Conservation (phyloP, 2,113 vertebrate species). For the Sinocyclocheilus grahami region DNA sequence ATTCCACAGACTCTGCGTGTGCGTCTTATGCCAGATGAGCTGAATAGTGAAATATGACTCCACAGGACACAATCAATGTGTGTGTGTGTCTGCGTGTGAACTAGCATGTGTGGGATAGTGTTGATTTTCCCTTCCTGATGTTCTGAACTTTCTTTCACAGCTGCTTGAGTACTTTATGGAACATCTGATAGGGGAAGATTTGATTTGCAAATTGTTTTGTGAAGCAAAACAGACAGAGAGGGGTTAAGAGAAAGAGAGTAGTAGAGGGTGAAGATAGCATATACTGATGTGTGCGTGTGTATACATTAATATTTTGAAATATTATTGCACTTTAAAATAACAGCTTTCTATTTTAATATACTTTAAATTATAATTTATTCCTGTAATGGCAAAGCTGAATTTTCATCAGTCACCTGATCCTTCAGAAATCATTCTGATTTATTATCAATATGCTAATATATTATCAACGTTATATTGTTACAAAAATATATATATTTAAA, state of each 20-base stretch:
- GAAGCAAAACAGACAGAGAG: slow-evolving; percentile 40
- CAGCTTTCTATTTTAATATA: too few species aligned
- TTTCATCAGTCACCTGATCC: too few species aligned
- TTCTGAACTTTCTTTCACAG: slow-evolving; percentile 35
- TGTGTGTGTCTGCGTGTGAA: background rate
- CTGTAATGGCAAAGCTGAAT: too few species aligned
- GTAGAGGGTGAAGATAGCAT: background rate
- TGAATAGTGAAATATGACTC: slow-evolving; percentile 15
- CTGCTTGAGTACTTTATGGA: slow-evolving; percentile 46
- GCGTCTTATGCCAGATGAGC: background rate
- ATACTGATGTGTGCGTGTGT: background rate
- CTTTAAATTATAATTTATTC: too few species aligned
- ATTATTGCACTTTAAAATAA: too few species aligned
- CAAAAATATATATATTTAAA: too few species aligned
- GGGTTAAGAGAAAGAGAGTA: slow-evolving; percentile 33
- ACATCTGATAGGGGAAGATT: slow-evolving; percentile 62
- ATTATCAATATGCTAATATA: too few species aligned
- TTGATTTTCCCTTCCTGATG: slow-evolving; percentile 39
- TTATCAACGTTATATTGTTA: too few species aligned
- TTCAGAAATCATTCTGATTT: too few species aligned
- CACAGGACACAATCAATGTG: background rate
- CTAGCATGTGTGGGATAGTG: slow-evolving; percentile 31
- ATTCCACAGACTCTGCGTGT: slow-evolving; percentile 5
- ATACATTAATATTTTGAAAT: too few species aligned
- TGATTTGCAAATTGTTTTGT: slow-evolving; percentile 74